Conservation (phyloP, 2,888 invertebrate genomes). For the Philopedon plagiatum region DNA sequence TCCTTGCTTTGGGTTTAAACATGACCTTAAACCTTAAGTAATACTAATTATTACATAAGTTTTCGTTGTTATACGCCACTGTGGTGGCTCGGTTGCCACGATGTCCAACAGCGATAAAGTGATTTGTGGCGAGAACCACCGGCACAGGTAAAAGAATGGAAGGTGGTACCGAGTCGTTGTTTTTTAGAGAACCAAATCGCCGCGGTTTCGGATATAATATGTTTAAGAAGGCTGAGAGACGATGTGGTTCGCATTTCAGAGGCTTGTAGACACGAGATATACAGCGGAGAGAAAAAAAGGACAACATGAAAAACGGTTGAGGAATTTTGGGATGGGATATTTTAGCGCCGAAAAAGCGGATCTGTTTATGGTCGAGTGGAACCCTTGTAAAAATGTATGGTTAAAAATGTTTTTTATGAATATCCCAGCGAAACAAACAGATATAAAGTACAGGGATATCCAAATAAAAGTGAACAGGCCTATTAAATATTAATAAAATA, state of each 20-base stretch:
- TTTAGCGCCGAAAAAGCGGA: constrained; percentile 38
- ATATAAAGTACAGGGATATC: too few species aligned
- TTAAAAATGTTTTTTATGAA: too few species aligned
- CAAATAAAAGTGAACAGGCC: too few species aligned
- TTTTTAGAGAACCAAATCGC: constrained; percentile 46
- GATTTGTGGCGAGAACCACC: constrained; percentile 63
- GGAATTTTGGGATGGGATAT: constrained; percentile 47
- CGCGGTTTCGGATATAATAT: constrained; percentile 50
- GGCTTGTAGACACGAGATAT: constrained; percentile 49
- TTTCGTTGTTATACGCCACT: too few species aligned
- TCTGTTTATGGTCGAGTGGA: background rate
- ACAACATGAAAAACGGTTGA: constrained; percentile 23
- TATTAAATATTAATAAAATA: too few species aligned
- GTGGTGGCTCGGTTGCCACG: constrained; percentile 54
- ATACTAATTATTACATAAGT: too few species aligned
- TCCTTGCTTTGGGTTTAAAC: too few species aligned
- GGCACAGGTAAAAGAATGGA: constrained; percentile 53
- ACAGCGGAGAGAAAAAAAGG: constrained; percentile 35
- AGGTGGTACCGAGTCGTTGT: constrained; percentile 48
- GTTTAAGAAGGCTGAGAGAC: constrained; percentile 51
- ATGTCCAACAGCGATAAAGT: constrained; percentile 66
- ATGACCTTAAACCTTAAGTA: too few species aligned
- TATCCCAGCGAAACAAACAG: too few species aligned
- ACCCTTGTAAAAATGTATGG: too few species aligned
- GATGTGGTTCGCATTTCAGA: constrained; percentile 48